These are phyloP conservation scores for Petrosia ficiformis DNA, from an alignment of 37 sponge, comb jelly and placozoan species.

Conservation along the genomic window DNA sequence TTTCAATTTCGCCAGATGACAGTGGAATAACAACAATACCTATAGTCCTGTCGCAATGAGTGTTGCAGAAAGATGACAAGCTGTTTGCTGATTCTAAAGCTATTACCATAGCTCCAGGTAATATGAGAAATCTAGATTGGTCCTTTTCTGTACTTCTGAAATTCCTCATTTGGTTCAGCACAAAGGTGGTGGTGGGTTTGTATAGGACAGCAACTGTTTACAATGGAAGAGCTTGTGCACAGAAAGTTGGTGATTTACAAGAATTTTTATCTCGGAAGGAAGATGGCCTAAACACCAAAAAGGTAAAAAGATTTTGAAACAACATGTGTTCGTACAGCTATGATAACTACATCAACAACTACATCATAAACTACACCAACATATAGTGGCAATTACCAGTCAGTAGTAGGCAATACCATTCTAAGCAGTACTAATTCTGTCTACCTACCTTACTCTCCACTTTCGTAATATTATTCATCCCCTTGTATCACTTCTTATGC, in stretches of 20 bases:
- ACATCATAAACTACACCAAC: too few relatives aligned
- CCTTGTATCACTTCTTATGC: too few relatives aligned
- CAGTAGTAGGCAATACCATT: too few relatives aligned
- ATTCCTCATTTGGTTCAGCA: background rate
- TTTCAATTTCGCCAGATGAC: constrained; percentile 8
- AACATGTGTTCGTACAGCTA: too few relatives aligned
- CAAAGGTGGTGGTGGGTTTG: constrained; percentile 3
- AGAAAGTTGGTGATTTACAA: background rate
- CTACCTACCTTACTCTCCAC: too few relatives aligned
- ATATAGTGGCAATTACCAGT: too few relatives aligned
- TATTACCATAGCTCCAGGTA: constrained; percentile 23
- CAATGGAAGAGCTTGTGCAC: constrained; percentile 27
- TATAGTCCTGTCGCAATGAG: background rate
- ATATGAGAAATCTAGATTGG: constrained; percentile 4
- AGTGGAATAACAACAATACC: constrained; percentile 5
- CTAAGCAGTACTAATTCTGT: too few relatives aligned
- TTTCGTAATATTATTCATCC: too few relatives aligned
- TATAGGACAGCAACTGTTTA: constrained; percentile 8
- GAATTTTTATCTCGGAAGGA: constrained; percentile 27
- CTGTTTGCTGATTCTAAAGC: background rate
- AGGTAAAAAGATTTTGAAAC: too few relatives aligned
- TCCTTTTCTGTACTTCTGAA: background rate
- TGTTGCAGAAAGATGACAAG: constrained; percentile 27
- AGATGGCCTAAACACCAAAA: constrained; percentile 10
- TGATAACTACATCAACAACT: too few relatives aligned